A percentile compares a stretch with the other conserved stretches of the same genome.
phyloP scores from a whole-genome alignment of 2,797 vertebrate genomes.

The Ptychobarbus kaznakovi region DNA sequence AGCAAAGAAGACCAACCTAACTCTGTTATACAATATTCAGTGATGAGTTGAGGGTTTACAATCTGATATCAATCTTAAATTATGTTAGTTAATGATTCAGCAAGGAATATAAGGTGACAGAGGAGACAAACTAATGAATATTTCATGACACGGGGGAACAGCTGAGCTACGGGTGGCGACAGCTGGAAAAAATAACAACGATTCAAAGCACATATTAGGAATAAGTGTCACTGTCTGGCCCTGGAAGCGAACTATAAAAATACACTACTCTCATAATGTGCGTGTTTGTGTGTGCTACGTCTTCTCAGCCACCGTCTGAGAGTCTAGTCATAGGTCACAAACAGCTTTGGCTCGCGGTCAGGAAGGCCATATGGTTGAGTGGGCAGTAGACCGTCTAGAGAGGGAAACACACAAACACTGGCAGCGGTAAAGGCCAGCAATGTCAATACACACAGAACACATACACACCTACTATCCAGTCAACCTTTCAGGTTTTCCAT shows the following conservation, averaged over 20 bases:
- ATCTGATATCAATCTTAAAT: no score
- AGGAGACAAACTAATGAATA: conserved; percentile 13
- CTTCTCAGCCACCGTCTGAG: conserved; percentile 27
- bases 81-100: conserved; percentile 20
- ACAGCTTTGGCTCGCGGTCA: conserved; percentile 48
- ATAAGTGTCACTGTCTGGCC: conserved; percentile 29
- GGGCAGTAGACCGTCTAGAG: conserved; percentile 53
- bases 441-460: conserved; percentile 35
- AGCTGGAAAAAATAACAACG: conserved; percentile 29
- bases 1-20: no score
- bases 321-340: conserved; percentile 38
- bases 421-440: conserved; percentile 57
- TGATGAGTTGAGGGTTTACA: no score
- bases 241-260: conserved; percentile 36
- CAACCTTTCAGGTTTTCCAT: conserved; percentile 54
- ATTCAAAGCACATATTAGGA: conserved; percentile 46
- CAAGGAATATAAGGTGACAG: conserved; percentile 49
- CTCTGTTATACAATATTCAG: no score
- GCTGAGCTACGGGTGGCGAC: not conserved
- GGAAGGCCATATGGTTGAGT: conserved; percentile 60
- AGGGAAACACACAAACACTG: conserved; percentile 43
- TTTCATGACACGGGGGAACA: conserved; percentile 32
- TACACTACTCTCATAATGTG: conserved; percentile 6
- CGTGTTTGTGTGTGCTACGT: not conserved
- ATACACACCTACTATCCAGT: conserved; percentile 36